Evolutionary conservation across 2,888 invertebrate genomes (phyloP), one percentile per base, ranked within the genome.

Genomic region (Rhyacophila evoluta): DNA sequence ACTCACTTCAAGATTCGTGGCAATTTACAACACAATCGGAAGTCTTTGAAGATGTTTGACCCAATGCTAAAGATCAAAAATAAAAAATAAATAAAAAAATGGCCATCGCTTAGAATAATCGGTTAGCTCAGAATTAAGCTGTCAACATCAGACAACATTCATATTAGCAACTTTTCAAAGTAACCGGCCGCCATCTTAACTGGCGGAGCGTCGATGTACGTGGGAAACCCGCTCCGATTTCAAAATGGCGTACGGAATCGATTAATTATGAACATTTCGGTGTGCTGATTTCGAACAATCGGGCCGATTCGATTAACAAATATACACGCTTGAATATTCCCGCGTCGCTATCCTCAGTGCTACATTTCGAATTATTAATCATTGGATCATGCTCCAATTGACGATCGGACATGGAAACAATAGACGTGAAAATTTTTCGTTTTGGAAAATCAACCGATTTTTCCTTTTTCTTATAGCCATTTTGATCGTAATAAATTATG

Each of bases 211-310:
- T 38, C 71, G 28, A 36, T 69, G 29, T 69, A 76, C 76, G 76
- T 76, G 76, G 76, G 76, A 76, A 76, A 33, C 3, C 72, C 76
- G 72, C 72, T 19, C 39, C 72, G 76, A 55, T 76, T 76, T 76
- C 72, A 72, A 72, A 76, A 76, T 76, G 72, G 76, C 76, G 76
- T 76, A 76, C 33, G 41, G 25, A 76, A 76, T 76, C 76, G 72
- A 76, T 76, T 72, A 55, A 76, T 76, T 76, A 76, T 36, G 37
- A 28, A 76, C 72, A 76, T 76, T 72, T 76, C 72, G 37, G 72
- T 67, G 72, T 76, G 67, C 72, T 76, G 76, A 67, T 72, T 76
- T 67, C 69, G 67, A 72, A 72, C 72, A 72, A 76, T 33, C 76
- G 29, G 28, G 55, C 36, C 39, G 76, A 67, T 72, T 72, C 72